A percentile compares a stretch with the other conserved stretches of the same genome.
phyloP scores from a whole-genome alignment of 2,888 invertebrate species.

The Drosophila lutescens region DNA sequence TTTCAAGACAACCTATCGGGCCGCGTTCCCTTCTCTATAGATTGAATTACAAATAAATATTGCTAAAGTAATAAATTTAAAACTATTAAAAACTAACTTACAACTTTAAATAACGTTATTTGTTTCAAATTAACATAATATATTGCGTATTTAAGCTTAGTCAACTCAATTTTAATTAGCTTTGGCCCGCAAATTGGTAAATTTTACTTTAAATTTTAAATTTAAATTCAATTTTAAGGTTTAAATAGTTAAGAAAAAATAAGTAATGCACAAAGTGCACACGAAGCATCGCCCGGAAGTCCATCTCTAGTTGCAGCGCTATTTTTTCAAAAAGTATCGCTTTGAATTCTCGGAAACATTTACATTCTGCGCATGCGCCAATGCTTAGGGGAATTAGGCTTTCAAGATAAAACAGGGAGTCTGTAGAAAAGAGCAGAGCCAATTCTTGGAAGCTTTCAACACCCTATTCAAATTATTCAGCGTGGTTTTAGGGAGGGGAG shows the following conservation, averaged over 20 bases:
- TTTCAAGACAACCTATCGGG: not conserved
- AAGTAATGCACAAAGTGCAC: not conserved
- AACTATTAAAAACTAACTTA: no score
- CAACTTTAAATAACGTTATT: not conserved
- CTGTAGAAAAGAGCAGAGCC: no score
- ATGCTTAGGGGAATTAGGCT: not conserved
- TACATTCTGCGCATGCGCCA: not conserved
- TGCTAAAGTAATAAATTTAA: not conserved
- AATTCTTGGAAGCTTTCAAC: no score
- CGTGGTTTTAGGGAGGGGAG: not conserved
- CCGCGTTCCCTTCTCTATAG: not conserved
- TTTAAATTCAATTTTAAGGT: no score
- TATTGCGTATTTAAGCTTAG: no score
- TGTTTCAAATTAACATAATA: no score
- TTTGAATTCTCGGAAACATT: not conserved
- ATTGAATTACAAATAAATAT: not conserved
- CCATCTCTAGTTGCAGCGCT: slow-evolving; percentile 2
- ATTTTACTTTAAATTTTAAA: no score
- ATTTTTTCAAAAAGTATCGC: not conserved
- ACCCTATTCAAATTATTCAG: not conserved
- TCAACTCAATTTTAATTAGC: no score
- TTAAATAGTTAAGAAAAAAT: not conserved
- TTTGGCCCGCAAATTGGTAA: no score
- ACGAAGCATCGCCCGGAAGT: not conserved
- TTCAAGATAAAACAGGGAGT: no score